Evolutionary conservation across 2,797 vertebrate genomes (phyloP), one percentile per base, ranked within the genome.

Genomic region (Aphelocoma californica): DNA sequence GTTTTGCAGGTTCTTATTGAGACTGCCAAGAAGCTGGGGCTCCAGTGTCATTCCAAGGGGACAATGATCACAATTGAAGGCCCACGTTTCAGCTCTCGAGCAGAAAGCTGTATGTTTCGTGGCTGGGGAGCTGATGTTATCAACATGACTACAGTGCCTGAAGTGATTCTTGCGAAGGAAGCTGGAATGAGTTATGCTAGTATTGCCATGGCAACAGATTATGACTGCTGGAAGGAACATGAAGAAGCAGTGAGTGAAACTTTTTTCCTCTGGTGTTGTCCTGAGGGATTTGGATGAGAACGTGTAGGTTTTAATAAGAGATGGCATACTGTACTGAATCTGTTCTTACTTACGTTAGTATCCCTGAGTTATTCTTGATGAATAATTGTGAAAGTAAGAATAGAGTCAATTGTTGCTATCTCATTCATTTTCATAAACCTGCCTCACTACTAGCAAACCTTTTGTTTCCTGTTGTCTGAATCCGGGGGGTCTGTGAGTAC

Each of bases 111-210:
- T 80, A 98, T 99, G 98, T 99, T 99, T 96, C 99, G 99, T 51
- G 98, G 98, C 93, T 99, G 99, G 99, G 99, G 99, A 8, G 99
- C 98, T 6, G 99, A 99, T 86, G 98, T 99, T 92, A 99, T 99
- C 98, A 99, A 99, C 78, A 99, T 99, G 99, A 99, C 99, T 91
- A 99, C 99, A 1, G 98, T 99, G 94, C 99, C 99, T 57, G 99
- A 99, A 97, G 99, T 99, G 93, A 98, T 99, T 91, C 99, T 99
- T 57, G 99, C 99, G 19, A 99, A 99, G 96, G 99, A 99, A 97
- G 99, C 98, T 23, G 99, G 99, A 67, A 97, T 99, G 92, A 99
- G 99, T 98, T 99, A 99, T 78, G 99, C 99, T 79, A 99, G 99
- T 96, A 98, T 99, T 25, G 99, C 99, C 95, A 98, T 99, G 99